Conservation (phyloP, 30 jellyfish, hydroid and myxozoan genomes). For the Aurelia aurita complex sp. Pacific region DNA sequence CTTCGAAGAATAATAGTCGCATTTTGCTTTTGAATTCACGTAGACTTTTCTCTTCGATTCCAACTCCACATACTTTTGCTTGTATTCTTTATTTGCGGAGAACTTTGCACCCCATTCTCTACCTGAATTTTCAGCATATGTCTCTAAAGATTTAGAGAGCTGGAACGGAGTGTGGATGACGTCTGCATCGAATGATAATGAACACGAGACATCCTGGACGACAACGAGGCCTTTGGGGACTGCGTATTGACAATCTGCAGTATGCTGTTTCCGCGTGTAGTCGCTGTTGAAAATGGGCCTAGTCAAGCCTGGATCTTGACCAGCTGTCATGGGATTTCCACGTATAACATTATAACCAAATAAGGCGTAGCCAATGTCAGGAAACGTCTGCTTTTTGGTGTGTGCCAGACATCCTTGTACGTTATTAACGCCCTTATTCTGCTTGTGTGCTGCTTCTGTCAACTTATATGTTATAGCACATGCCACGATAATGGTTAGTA, state of each 20-base stretch:
- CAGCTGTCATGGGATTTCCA: slow-evolving; percentile 69
- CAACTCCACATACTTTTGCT: slow-evolving; percentile 37
- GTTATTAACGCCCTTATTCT: neutral
- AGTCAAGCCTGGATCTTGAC: slow-evolving; percentile 82
- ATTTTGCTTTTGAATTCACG: slow-evolving; percentile 57
- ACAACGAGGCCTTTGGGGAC: slow-evolving; percentile 63
- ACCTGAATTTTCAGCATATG: slow-evolving; percentile 50
- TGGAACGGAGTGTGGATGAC: slow-evolving; percentile 42
- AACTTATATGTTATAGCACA: too few species aligned
- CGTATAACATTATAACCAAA: slow-evolving; percentile 60
- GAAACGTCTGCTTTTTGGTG: slow-evolving; percentile 30
- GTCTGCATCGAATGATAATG: slow-evolving; percentile 52
- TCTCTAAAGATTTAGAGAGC: slow-evolving; percentile 34
- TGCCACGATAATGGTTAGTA: too few species aligned
- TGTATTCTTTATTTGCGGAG: slow-evolving; percentile 59
- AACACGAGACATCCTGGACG: slow-evolving; percentile 74
- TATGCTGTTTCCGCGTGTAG: slow-evolving; percentile 19
- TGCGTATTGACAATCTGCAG: slow-evolving; percentile 68
- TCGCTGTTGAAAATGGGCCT: slow-evolving; percentile 61
- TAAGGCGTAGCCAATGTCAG: slow-evolving; percentile 74
- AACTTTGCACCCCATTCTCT: slow-evolving; percentile 73
- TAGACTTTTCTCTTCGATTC: slow-evolving; percentile 44
- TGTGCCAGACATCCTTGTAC: slow-evolving; percentile 19
- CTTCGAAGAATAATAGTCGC: slow-evolving; percentile 63
- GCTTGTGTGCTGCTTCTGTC: neutral